These are phyloP conservation scores for Danio aesculapii DNA, from an alignment of 2,797 vertebrate species.

Conservation along the genomic window DNA sequence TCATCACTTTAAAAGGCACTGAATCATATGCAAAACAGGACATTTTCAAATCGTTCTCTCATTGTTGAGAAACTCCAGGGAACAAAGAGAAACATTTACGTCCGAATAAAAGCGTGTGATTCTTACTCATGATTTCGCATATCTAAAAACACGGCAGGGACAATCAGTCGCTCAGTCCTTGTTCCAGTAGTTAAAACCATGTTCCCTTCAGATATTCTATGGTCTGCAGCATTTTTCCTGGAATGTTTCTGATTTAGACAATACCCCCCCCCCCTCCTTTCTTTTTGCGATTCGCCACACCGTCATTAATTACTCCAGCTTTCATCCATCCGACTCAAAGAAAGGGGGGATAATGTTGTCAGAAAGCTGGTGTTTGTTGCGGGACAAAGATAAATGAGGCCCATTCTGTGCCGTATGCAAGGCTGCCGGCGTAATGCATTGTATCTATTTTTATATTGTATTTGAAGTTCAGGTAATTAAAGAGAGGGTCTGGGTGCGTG, in stretches of 20 bases:
- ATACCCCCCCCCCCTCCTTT: not conserved
- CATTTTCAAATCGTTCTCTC: conserved; percentile 64
- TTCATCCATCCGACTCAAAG: conserved; percentile 70
- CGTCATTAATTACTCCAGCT: conserved; percentile 78
- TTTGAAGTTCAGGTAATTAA: conserved; percentile 90
- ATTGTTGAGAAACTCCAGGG: conserved; percentile 62
- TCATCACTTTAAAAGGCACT: conserved; percentile 66
- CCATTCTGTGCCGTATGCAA: conserved; percentile 87
- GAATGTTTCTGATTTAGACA: conserved; percentile 31
- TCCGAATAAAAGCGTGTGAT: conserved; percentile 51
- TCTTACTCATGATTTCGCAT: conserved; percentile 1
- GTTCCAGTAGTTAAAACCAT: conserved; percentile 25
- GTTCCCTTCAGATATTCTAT: conserved; percentile 48
- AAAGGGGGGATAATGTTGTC: conserved; percentile 85
- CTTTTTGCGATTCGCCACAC: conserved; percentile 48
- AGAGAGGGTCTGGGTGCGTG: conserved; percentile 81
- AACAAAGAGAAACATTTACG: conserved; percentile 64
- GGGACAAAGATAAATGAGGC: conserved; percentile 93
- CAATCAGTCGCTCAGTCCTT: not conserved
- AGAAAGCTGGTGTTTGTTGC: conserved; percentile 81
- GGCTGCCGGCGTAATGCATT: conserved; percentile 89
- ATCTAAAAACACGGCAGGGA: conserved; percentile 32
- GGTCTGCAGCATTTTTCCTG: conserved; percentile 15
- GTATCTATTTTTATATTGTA: conserved; percentile 89
- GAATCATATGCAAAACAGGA: conserved; percentile 75